Conservation (phyloP, 2,888 invertebrate genomes). For the Teleogryllus oceanicus region DNA sequence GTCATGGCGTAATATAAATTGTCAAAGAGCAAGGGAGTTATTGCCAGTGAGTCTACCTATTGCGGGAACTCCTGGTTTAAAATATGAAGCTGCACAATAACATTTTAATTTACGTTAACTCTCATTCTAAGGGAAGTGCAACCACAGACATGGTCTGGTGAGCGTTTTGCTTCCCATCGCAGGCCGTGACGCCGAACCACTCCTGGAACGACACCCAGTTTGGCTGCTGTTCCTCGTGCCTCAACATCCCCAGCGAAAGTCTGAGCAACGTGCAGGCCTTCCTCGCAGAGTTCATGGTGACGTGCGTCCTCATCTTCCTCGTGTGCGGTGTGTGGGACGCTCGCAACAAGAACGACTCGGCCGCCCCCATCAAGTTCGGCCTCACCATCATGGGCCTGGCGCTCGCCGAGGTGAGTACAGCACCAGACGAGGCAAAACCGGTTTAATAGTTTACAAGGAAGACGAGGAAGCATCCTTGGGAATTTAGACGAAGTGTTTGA, state of each 20-base stretch:
- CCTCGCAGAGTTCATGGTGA: slow-evolving; percentile 46
- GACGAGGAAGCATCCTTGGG: too few species aligned
- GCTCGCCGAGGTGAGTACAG: slow-evolving; percentile 27
- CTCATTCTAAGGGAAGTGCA: too few species aligned
- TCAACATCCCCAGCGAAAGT: slow-evolving; percentile 41
- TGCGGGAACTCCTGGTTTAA: too few species aligned
- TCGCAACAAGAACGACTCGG: slow-evolving; percentile 45
- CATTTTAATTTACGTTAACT: too few species aligned
- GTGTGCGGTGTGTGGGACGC: slow-evolving; percentile 48
- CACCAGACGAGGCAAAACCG: too few species aligned
- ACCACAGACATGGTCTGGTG: background rate
- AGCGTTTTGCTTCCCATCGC: background rate
- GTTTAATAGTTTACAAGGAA: too few species aligned
- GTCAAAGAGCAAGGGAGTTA: too few species aligned
- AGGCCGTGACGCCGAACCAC: slow-evolving; percentile 42
- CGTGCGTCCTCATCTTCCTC: slow-evolving; percentile 46
- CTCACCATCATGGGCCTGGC: slow-evolving; percentile 46
- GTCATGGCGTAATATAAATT: too few species aligned
- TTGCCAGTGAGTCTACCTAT: too few species aligned
- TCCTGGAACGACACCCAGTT: slow-evolving; percentile 37
- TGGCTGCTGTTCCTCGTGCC: slow-evolving; percentile 40
- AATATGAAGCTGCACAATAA: too few species aligned
- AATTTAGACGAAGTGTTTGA: too few species aligned
- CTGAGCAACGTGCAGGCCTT: slow-evolving; percentile 45
- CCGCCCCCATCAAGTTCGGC: slow-evolving; percentile 48